These are phyloP conservation scores for Melanaphis sacchari DNA, from an alignment of 1,140 invertebrate species.

Conservation along the genomic window DNA sequence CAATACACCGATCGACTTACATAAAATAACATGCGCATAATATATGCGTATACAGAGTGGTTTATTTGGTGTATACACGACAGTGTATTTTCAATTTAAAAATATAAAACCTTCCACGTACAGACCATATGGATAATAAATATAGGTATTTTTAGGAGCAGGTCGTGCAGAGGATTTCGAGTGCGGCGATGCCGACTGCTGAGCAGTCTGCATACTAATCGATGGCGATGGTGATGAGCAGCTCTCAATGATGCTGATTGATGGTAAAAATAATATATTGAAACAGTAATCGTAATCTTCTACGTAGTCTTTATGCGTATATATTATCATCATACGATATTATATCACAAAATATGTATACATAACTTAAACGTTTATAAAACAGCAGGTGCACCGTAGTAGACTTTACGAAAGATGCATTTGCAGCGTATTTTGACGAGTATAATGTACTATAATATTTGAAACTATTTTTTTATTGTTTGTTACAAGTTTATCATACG, in stretches of 20 bases:
- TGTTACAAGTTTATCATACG: neutral
- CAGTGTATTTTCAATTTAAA: too few species aligned
- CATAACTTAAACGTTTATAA: neutral
- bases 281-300: neutral
- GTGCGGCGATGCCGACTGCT: neutral
- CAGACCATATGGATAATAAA: too few species aligned
- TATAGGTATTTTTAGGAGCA: too few species aligned
- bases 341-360: neutral
- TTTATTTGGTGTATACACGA: neutral
- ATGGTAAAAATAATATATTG: too few species aligned
- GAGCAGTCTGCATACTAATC: neutral
- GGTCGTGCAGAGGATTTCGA: neutral
- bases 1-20: neutral
- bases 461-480: neutral
- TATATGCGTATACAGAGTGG: neutral
- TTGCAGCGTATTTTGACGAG: neutral
- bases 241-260: too few species aligned
- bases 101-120: neutral
- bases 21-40: neutral
- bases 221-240: too few species aligned
- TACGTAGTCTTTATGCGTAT: too few species aligned
- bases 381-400: neutral
- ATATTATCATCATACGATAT: neutral
- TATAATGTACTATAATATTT: too few species aligned
- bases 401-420: neutral